Percentiles rank a stretch among this genome's conserved stretches.
phyloP scores from a whole-genome alignment of 1,140 invertebrate genomes.

The Nephila pilipes region DNA sequence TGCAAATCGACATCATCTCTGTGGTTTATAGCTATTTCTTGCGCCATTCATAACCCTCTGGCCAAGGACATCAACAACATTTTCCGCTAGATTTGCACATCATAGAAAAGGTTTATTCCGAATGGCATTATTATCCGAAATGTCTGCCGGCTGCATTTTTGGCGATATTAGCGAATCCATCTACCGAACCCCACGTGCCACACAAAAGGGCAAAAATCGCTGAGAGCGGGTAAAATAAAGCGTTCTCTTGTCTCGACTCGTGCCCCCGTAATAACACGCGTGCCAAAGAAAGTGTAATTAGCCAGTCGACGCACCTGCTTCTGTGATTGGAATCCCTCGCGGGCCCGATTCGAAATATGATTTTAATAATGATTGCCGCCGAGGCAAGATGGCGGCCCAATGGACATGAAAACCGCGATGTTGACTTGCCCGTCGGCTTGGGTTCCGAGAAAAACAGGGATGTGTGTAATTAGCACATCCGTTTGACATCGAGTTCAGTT shows the following conservation, averaged over 20 bases:
- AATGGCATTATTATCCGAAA: neutral
- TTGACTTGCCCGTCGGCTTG: neutral
- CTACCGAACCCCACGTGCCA: slow-evolving; percentile 5
- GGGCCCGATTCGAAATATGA: slow-evolving; percentile 34
- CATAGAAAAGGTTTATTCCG: neutral
- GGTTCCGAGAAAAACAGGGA: neutral
- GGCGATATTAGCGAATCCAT: neutral
- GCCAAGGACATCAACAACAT: neutral
- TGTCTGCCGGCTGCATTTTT: slow-evolving; percentile 5
- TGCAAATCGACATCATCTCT: neutral
- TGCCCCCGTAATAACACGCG: slow-evolving; percentile 43
- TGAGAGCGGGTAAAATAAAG: neutral
- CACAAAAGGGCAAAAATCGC: slow-evolving; percentile 48
- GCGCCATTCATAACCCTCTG: neutral
- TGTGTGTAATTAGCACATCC: slow-evolving; percentile 58
- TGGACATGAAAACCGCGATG: neutral
- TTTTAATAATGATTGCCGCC: slow-evolving; percentile 61
- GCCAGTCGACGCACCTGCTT: slow-evolving; percentile 54
- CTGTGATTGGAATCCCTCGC: neutral
- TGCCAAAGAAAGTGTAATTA: slow-evolving; percentile 53
- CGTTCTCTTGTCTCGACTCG: slow-evolving; percentile 23
- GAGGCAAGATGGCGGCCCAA: neutral
- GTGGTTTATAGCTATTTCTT: neutral
- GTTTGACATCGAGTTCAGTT: neutral
- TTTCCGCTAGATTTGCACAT: slow-evolving; percentile 7